These are phyloP conservation scores for Diadema setosum DNA, from an alignment of 35 echinoderm and acorn worm genomes.

Conservation along the genomic window DNA sequence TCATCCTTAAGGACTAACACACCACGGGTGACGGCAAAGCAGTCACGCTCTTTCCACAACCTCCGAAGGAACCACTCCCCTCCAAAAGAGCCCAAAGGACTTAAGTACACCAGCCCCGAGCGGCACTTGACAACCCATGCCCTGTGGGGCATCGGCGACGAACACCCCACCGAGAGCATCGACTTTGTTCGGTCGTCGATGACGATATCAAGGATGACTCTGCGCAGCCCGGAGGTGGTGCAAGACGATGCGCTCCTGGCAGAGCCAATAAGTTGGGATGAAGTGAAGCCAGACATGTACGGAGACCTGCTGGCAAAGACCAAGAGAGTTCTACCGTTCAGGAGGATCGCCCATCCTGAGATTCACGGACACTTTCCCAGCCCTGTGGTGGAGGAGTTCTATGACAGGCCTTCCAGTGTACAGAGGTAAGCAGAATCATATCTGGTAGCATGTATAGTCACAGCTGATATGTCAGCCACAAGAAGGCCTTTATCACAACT, in stretches of 20 bases:
- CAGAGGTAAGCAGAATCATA: conserved; percentile 81
- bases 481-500: too few relatives aligned
- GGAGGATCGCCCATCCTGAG: conserved; percentile 74
- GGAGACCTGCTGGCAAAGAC: conserved; percentile 51
- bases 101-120: neutral
- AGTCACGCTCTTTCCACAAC: conserved; percentile 47
- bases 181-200: conserved; percentile 70
- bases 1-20: neutral
- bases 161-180: neutral
- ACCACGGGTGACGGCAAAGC: conserved; percentile 15
- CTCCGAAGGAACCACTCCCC: conserved; percentile 23
- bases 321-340: conserved; percentile 75
- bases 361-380: conserved; percentile 56
- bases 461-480: too few relatives aligned
- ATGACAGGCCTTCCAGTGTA: conserved; percentile 62
- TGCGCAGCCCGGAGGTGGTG: conserved; percentile 23
- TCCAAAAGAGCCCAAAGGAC: neutral
- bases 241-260: neutral
- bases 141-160: conserved; percentile 1
- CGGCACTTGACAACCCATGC: neutral
- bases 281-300: conserved; percentile 69
- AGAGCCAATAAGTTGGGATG: conserved; percentile 36
- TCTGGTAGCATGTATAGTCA: too few relatives aligned
- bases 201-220: conserved; percentile 75
- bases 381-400: conserved; percentile 37